These are phyloP conservation scores for Lepidochrysops patricia DNA, from an alignment of 2,888 invertebrate genomes.

Conservation along the genomic window DNA sequence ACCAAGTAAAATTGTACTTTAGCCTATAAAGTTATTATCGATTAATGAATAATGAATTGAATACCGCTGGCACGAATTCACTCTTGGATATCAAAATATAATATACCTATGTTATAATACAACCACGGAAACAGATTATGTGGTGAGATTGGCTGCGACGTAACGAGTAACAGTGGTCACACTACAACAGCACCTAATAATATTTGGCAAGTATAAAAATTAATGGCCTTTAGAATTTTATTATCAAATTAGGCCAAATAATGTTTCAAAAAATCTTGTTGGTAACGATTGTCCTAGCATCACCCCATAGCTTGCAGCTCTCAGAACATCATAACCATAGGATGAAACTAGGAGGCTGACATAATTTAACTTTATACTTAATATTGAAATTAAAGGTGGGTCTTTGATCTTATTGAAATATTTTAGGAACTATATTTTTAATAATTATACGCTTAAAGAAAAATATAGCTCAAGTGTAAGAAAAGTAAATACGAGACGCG, in stretches of 20 bases:
- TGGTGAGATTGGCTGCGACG: background rate
- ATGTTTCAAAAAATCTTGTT: background rate
- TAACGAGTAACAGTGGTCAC: background rate
- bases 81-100: background rate
- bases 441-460: slow-evolving; percentile 3
- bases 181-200: background rate
- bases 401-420: background rate
- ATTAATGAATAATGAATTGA: background rate
- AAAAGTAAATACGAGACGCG: background rate
- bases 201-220: background rate
- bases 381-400: slow-evolving; percentile 12
- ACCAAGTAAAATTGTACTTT: background rate
- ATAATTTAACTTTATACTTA: background rate
- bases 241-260: slow-evolving; percentile 4
- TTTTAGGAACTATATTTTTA: slow-evolving; percentile 10
- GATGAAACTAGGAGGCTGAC: background rate
- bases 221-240: background rate
- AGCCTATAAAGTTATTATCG: background rate
- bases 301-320: background rate
- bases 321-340: background rate
- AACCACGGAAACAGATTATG: background rate
- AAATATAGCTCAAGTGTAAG: slow-evolving; percentile 6
- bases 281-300: background rate
- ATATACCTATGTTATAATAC: background rate
- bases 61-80: background rate